Percentiles rank a stretch among this genome's conserved stretches.
Evolutionary conservation across 1,140 invertebrate species (phyloP).

Genomic region (Heliconius nattereri): DNA sequence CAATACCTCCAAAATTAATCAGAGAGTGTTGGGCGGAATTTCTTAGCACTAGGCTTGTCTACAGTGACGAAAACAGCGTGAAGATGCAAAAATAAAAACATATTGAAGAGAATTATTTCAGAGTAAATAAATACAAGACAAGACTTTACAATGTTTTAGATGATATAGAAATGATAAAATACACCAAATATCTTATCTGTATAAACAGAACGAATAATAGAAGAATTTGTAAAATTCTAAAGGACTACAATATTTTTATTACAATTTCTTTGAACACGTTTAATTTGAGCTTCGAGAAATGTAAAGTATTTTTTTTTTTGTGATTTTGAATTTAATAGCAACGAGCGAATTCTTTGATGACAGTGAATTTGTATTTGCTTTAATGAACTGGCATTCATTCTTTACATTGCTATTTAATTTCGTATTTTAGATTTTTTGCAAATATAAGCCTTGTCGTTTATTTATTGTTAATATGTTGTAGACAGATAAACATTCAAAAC

Average conservation of each 20-base stretch:
- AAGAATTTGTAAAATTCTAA: conserved; percentile 36
- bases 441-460: background rate
- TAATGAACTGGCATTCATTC: conserved; percentile 38
- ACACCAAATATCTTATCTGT: background rate
- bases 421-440: background rate
- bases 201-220: conserved; percentile 36
- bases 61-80: too few species aligned
- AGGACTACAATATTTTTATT: conserved; percentile 53
- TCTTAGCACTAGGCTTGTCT: too few species aligned
- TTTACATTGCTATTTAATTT: conserved; percentile 19
- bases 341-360: conserved; percentile 41
- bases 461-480: background rate
- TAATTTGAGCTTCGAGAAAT: conserved; percentile 54
- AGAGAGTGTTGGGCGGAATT: too few species aligned
- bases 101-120: background rate
- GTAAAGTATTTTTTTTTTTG: conserved; percentile 46
- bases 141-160: background rate
- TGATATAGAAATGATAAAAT: conserved; percentile 15
- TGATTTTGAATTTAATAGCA: conserved; percentile 48
- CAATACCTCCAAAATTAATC: too few species aligned
- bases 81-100: too few species aligned
- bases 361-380: conserved; percentile 39
- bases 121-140: background rate
- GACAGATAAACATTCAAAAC: too few species aligned
- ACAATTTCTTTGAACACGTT: conserved; percentile 53